Evolutionary conservation across 2,113 vertebrate species (phyloP).

Genomic region (Catagonus wagneri): DNA sequence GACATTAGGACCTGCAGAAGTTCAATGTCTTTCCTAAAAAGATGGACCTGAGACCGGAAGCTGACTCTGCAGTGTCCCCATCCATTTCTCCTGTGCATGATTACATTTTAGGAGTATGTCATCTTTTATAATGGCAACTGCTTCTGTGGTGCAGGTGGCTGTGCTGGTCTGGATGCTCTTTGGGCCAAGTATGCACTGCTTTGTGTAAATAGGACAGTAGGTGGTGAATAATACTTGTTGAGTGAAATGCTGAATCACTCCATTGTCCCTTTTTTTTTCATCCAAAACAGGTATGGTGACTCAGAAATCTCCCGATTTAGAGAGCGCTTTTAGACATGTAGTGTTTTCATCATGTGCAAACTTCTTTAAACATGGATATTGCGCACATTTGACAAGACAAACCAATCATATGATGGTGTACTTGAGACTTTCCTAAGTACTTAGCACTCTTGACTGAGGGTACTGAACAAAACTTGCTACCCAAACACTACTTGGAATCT

Average conservation of each 20-base stretch:
- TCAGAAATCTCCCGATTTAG: background rate
- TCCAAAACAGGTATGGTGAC: background rate
- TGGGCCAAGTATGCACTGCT: background rate
- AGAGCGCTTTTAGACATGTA: background rate
- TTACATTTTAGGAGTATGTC: background rate
- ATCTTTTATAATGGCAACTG: background rate
- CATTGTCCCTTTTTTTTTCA: background rate
- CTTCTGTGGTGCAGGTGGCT: background rate
- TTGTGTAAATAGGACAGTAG: background rate
- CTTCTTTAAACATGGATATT: background rate
- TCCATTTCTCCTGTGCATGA: background rate
- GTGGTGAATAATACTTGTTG: slow-evolving; percentile 46
- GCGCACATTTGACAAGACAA: background rate
- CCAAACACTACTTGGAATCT: background rate
- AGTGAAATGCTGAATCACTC: slow-evolving; percentile 12
- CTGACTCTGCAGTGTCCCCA: fast-evolving
- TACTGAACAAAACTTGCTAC: background rate
- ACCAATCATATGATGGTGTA: background rate
- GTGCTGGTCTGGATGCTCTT: background rate
- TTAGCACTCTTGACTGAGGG: background rate
- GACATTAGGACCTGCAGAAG: background rate
- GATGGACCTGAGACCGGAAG: background rate
- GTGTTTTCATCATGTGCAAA: slow-evolving; percentile 1
- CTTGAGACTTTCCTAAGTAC: background rate
- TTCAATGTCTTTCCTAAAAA: background rate